Conservation (phyloP, 2,888 invertebrate genomes). For the Autographa gamma region DNA sequence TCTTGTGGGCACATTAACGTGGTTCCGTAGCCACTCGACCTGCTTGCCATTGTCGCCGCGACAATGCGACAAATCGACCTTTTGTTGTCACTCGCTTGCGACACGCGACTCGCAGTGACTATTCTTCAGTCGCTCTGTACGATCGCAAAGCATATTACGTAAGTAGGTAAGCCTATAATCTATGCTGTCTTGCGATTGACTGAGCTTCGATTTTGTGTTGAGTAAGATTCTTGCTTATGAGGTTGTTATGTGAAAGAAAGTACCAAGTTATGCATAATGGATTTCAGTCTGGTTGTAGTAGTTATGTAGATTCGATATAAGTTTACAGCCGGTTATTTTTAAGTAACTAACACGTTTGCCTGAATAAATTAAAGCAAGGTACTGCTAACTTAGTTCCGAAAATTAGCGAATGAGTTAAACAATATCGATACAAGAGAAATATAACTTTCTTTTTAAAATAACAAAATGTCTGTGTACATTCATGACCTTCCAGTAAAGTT, state of each 20-base stretch:
- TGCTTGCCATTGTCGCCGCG: constrained; percentile 73
- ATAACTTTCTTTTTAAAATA: no score
- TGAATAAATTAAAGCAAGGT: neutral
- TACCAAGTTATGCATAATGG: constrained; percentile 5
- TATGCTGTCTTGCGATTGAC: constrained; percentile 28
- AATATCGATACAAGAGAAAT: no score
- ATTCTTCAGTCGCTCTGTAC: constrained; percentile 41
- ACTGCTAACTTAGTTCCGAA: no score
- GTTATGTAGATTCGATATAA: constrained; percentile 4
- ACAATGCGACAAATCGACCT: constrained; percentile 78
- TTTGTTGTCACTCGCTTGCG: constrained; percentile 77
- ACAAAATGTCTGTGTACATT: no score
- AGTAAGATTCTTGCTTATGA: constrained; percentile 29
- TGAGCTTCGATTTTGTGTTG: constrained; percentile 32
- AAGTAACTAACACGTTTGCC: neutral
- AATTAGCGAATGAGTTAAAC: no score
- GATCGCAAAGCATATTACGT: constrained; percentile 26
- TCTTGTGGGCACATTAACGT: constrained; percentile 68
- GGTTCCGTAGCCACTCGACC: constrained; percentile 69
- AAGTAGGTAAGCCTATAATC: constrained; percentile 27
- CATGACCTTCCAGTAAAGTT: no score
- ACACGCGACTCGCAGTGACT: constrained; percentile 57
- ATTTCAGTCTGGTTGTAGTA: neutral
- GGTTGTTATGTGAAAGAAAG: constrained; percentile 12
- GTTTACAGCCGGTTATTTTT: neutral